A percentile compares a stretch with the other conserved stretches of the same genome.
Conservation (phyloP, 2,113 vertebrate species). For the Vidua chalybeata region DNA sequence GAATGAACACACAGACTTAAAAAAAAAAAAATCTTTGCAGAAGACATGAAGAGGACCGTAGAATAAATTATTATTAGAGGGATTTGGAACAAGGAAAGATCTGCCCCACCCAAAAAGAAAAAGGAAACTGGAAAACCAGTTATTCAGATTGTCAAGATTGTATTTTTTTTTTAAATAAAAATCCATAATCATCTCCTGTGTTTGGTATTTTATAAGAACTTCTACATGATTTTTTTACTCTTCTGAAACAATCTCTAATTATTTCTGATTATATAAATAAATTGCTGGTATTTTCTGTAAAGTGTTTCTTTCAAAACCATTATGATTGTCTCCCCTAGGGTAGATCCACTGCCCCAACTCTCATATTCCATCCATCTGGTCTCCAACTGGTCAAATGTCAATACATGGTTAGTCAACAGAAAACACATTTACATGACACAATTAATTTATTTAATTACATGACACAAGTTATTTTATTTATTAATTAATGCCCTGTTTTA, state of each 20-base stretch:
- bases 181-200: background rate
- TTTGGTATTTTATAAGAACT: background rate
- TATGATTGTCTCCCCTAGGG: background rate
- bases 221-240: background rate
- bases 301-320: background rate
- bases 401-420: background rate
- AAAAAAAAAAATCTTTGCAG: background rate
- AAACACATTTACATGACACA: background rate
- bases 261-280: background rate
- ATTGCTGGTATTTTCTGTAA: background rate
- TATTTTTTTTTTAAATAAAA: background rate
- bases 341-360: background rate
- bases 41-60: background rate
- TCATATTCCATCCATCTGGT: background rate
- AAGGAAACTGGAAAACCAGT: background rate
- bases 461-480: background rate
- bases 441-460: background rate
- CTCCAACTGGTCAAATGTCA: background rate
- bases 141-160: background rate
- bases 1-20: background rate
- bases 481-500: background rate
- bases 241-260: background rate
- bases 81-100: background rate
- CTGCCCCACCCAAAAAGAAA: background rate
- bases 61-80: background rate